A percentile compares a stretch with the other conserved stretches of the same genome.
Evolutionary conservation across 2,113 vertebrate species (phyloP).

Genomic region (Azemiops feae): DNA sequence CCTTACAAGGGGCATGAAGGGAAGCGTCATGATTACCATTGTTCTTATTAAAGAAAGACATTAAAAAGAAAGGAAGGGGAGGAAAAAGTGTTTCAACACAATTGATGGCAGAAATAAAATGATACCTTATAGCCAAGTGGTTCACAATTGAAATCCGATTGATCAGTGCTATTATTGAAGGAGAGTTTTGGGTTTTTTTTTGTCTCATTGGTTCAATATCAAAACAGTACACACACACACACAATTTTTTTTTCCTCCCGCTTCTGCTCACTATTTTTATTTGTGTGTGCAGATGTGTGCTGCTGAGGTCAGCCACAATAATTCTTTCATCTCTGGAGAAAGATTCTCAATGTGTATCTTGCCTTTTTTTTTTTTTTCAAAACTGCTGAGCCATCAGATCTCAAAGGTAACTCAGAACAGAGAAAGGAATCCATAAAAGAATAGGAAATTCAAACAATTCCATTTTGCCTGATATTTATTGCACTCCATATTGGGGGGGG

Average conservation of each 20-base stretch:
- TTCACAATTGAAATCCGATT: neutral
- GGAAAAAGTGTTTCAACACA: neutral
- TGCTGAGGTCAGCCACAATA: neutral
- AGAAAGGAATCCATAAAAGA: neutral
- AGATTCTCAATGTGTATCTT: neutral
- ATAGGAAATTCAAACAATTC: neutral
- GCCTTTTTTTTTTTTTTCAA: neutral
- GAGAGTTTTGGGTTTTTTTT: neutral
- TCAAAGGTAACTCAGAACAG: neutral
- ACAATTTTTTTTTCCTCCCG: neutral
- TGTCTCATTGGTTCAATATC: conserved; percentile 7
- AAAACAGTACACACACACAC: neutral
- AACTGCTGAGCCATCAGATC: conserved; percentile 21
- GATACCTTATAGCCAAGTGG: neutral
- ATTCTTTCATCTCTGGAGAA: conserved; percentile 6
- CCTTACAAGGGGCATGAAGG: neutral
- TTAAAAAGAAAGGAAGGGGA: neutral
- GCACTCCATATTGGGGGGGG: neutral
- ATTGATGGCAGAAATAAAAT: conserved; percentile 21
- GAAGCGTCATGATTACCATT: neutral
- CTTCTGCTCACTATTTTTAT: neutral
- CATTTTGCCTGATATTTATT: neutral
- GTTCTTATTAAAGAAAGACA: neutral
- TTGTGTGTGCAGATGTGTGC: neutral
- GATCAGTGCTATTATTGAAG: conserved; percentile 18